Conservation (phyloP, 2,888 invertebrate genomes). For the Oeneis ivallda region DNA sequence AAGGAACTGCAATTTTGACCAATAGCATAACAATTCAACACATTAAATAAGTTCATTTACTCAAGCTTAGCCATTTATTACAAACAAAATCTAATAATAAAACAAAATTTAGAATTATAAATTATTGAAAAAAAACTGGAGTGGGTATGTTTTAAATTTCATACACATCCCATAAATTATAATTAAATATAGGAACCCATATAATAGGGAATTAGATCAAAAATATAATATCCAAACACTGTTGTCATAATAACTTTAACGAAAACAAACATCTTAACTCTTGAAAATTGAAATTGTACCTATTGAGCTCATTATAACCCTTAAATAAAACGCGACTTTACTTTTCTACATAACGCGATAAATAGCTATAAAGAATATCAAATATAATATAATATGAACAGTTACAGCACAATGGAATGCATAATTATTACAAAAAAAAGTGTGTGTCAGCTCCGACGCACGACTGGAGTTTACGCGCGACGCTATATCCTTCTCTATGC, state of each 20-base stretch:
- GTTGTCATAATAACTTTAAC: not conserved
- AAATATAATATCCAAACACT: not conserved
- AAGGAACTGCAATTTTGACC: not conserved
- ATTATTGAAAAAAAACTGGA: not conserved
- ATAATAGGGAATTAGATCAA: not conserved
- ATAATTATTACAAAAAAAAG: not conserved
- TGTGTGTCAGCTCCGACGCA: too few relatives aligned
- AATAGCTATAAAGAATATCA: not conserved
- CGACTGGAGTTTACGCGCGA: too few relatives aligned
- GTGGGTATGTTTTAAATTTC: not conserved
- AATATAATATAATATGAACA: not conserved
- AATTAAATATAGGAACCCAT: not conserved
- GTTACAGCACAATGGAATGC: constrained; percentile 1
- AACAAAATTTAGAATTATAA: too few relatives aligned
- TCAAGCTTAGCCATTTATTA: too few relatives aligned
- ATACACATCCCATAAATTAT: too few relatives aligned
- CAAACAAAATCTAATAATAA: too few relatives aligned
- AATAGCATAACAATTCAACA: not conserved
- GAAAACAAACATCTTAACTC: not conserved
- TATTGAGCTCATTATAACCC: too few relatives aligned
- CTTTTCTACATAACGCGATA: not conserved
- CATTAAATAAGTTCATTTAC: too few relatives aligned
- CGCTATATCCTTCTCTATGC: too few relatives aligned
- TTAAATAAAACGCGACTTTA: too few relatives aligned
- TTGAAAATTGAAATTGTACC: not conserved